A percentile compares a stretch with the other conserved stretches of the same genome.
Conservation (phyloP, 2,888 invertebrate species). For the Dynastes grantii region DNA sequence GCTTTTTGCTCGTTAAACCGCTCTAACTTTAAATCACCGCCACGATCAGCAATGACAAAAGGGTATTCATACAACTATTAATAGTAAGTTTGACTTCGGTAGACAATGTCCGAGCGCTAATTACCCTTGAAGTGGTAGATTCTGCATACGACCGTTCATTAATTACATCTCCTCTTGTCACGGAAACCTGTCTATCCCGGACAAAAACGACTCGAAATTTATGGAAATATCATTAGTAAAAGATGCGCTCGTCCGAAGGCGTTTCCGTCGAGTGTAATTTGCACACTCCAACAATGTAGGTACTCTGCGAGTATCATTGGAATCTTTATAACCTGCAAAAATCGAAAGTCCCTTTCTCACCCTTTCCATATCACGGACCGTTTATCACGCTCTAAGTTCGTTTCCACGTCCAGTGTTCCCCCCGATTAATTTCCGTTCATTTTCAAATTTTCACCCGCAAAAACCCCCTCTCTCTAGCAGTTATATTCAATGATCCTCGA, state of each 20-base stretch:
- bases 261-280: not conserved
- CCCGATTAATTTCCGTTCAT: conserved; percentile 38
- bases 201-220: conserved; percentile 38
- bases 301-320: conserved; percentile 18
- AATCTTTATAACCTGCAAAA: conserved; percentile 30
- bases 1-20: conserved; percentile 4
- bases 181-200: conserved; percentile 5
- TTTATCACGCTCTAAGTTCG: not conserved
- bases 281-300: conserved; percentile 16
- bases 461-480: not conserved
- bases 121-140: conserved; percentile 59
- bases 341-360: conserved; percentile 1
- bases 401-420: not conserved
- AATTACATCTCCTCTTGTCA: conserved; percentile 55
- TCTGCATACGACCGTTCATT: conserved; percentile 59
- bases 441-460: conserved; percentile 26
- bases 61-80: conserved; percentile 25
- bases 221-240: conserved; percentile 29
- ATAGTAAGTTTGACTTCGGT: conserved; percentile 12
- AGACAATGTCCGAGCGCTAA: conserved; percentile 57
- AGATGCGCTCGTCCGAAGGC: not conserved
- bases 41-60: not conserved
- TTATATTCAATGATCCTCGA: conserved; percentile 34
- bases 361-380: not conserved
- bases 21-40: not conserved